Base-by-base conservation (phyloP, 2,113 vertebrate species). In the Nerophis lumbriciformis region DNA sequence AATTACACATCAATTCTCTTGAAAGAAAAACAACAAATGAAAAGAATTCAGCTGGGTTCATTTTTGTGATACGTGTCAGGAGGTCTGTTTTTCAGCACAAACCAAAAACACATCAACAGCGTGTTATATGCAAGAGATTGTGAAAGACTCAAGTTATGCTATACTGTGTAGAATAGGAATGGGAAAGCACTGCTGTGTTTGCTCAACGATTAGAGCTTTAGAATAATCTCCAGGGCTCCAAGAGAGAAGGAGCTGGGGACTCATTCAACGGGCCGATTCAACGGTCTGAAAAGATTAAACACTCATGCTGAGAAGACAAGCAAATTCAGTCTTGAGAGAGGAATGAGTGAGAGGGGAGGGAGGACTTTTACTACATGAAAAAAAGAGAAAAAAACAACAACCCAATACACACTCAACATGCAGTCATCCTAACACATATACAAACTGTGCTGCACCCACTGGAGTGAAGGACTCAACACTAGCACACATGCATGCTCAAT, bases 261-360 rank as follows among this genome's bases (percentile, higher is more conserved):
- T 95, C 94, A 96, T 98, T 99, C 96, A 96, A 91, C 88, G 92
- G 92, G 88, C 89, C 93, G 92, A 95, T 96, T 97, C 94, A 97
- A 94, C 95, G 92, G 92, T 90, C 89, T 94, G 94, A 95, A 91
- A 97, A 99, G 96, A 99, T 99, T 99, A 99, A 97, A 98, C 95
- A 95, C 95, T 97, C 96, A 98, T 92, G 94, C 97, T 99, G 97
- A 94, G 95, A 94, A 94, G 94, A 98, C 96, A 98, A 95, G 95
- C 93, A 93, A 97, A 96, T 93, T 92, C 94, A 92, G 94, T 92
- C 88, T 91, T 90, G 91, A 93, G 91, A 94, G 92, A 84, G 81
- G 93, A 91, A 94, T 94, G 95, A 93, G 93, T 92, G 77, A 48
- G 71, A 83, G 76, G 76, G 83, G 78, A 72, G 83, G 75, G 83